These are phyloP conservation scores for Dryobotodes eremita DNA, from an alignment of 2,888 invertebrate genomes.

Conservation along the genomic window DNA sequence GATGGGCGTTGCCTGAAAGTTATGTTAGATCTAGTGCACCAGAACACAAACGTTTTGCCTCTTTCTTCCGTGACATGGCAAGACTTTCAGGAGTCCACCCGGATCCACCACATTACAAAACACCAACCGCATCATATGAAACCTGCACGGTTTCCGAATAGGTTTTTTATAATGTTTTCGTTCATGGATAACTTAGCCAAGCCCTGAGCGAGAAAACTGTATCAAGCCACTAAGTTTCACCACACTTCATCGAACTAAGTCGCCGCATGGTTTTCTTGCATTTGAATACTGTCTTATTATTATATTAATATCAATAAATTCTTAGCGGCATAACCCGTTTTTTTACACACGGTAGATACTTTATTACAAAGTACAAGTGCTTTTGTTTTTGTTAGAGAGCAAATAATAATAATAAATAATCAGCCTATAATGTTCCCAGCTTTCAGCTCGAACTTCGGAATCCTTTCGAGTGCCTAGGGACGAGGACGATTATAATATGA, in stretches of 20 bases:
- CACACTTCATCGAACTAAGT: background rate
- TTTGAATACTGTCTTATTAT: background rate
- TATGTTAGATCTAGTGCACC: background rate
- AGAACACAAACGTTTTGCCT: conserved; percentile 16
- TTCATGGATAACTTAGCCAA: background rate
- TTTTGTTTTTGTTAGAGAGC: background rate
- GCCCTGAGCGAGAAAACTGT: background rate
- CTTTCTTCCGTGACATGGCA: conserved; percentile 6
- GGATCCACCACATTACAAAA: conserved; percentile 34
- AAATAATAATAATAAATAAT: background rate
- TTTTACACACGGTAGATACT: background rate
- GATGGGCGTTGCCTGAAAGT: conserved; percentile 29
- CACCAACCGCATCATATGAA: background rate
- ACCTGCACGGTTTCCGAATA: conserved; percentile 9
- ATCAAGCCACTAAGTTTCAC: background rate
- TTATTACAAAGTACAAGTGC: background rate
- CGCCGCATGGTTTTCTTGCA: background rate
- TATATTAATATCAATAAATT: conserved; percentile 5
- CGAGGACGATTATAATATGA: too few relatives aligned
- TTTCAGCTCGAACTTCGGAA: too few relatives aligned
- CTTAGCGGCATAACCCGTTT: background rate
- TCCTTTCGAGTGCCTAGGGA: too few relatives aligned
- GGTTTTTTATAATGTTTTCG: background rate
- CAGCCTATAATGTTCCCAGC: too few relatives aligned
- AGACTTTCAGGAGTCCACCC: conserved; percentile 38